Percentiles rank a stretch among this genome's conserved stretches.
Conservation (phyloP, 2,888 invertebrate genomes). For the Trachelus troglodyta region DNA sequence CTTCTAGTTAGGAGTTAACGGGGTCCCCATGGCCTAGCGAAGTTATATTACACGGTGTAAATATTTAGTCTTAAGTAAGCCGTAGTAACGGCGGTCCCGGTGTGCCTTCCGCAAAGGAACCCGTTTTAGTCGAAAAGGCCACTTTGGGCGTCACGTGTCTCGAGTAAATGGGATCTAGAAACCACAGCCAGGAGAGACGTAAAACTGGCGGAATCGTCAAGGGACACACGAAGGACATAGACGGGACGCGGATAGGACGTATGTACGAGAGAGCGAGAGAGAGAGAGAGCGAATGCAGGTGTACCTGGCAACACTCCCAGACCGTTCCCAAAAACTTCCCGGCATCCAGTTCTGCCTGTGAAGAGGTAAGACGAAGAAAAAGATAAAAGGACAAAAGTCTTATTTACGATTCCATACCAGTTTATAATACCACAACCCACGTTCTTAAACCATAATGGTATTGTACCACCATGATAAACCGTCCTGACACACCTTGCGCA, state of each 20-base stretch:
- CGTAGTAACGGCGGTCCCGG: neutral
- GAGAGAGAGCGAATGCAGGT: neutral
- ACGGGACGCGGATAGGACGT: neutral
- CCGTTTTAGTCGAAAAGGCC: too few species aligned
- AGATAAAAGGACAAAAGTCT: neutral
- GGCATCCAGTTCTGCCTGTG: too few species aligned
- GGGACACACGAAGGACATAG: neutral
- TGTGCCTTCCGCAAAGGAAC: conserved; percentile 17
- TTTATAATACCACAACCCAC: too few species aligned
- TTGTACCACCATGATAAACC: too few species aligned
- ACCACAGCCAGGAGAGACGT: neutral
- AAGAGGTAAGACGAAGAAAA: neutral
- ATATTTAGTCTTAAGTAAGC: conserved; percentile 33
- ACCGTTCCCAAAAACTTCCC: too few species aligned
- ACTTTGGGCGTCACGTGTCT: too few species aligned
- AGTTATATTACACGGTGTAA: conserved; percentile 31
- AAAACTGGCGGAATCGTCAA: neutral
- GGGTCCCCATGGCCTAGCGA: neutral
- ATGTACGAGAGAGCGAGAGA: neutral
- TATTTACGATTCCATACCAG: conserved; percentile 3
- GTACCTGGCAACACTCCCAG: too few species aligned
- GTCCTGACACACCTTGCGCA: conserved; percentile 23
- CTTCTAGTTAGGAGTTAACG: too few species aligned
- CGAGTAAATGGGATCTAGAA: neutral
- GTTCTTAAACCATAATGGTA: too few species aligned